Conservation (phyloP, 2,113 vertebrate species). For the Chloroceryle aenea region DNA sequence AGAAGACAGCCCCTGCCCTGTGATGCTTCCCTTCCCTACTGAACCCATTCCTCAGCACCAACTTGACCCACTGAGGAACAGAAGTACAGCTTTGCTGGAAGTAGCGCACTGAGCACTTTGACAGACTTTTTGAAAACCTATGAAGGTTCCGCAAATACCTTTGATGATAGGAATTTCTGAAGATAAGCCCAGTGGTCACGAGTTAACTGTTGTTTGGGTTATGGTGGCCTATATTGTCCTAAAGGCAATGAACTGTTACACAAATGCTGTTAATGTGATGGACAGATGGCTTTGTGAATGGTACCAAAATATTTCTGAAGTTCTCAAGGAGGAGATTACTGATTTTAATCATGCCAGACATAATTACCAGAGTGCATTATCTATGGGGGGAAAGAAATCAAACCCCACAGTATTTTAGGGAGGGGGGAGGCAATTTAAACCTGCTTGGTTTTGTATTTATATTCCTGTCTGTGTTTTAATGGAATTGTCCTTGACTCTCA, state of each 20-base stretch:
- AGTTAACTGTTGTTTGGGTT: background rate
- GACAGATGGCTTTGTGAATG: background rate
- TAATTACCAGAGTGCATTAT: background rate
- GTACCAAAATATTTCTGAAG: background rate
- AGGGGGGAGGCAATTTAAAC: background rate
- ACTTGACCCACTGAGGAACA: fast-evolving
- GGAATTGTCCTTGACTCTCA: background rate
- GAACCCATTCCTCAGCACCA: background rate
- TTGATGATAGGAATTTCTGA: background rate
- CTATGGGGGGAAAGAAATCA: too few species aligned
- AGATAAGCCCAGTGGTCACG: background rate
- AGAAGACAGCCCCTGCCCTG: background rate
- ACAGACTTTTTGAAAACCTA: too few species aligned
- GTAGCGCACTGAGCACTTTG: fast-evolving
- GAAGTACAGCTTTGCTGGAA: background rate
- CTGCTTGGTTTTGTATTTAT: background rate
- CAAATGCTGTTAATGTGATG: too few species aligned
- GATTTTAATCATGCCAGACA: background rate
- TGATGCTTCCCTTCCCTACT: fast-evolving
- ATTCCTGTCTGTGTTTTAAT: background rate
- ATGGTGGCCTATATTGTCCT: background rate
- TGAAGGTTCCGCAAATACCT: background rate
- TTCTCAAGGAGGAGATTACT: background rate
- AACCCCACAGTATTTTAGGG: background rate
- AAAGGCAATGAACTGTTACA: fast-evolving